These are phyloP conservation scores for Proterorhinus semilunaris DNA, from an alignment of 2,113 vertebrate genomes.

Conservation along the genomic window DNA sequence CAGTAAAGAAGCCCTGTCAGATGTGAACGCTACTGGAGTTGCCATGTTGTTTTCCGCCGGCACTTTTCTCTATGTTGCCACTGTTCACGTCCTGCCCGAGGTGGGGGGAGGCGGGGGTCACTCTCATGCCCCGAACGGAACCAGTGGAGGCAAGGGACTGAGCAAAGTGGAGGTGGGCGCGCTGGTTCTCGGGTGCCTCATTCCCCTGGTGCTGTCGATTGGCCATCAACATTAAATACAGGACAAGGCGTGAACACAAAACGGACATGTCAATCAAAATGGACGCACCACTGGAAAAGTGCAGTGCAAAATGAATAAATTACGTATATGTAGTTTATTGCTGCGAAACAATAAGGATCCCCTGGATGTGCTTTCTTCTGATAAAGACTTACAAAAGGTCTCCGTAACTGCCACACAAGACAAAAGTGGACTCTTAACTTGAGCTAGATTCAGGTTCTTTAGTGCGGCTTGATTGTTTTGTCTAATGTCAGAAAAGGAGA, in stretches of 20 bases:
- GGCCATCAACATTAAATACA: slow-evolving; percentile 91
- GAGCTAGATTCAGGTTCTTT: slow-evolving; percentile 11
- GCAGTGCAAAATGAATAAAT: slow-evolving; percentile 12
- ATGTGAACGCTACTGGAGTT: slow-evolving; percentile 95
- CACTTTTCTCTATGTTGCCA: slow-evolving; percentile 98
- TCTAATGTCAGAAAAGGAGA: slow-evolving; percentile 15
- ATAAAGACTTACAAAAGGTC: slow-evolving; percentile 22
- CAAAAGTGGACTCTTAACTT: slow-evolving; percentile 2
- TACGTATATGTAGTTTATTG: background rate
- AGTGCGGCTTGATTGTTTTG: slow-evolving; percentile 22
- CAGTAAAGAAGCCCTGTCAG: slow-evolving; percentile 96
- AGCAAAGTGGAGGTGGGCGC: slow-evolving; percentile 91
- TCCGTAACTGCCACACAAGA: slow-evolving; percentile 18
- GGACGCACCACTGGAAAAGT: slow-evolving; percentile 26
- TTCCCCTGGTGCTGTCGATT: slow-evolving; percentile 91
- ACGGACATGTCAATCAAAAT: slow-evolving; percentile 28
- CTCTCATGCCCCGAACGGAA: slow-evolving; percentile 84
- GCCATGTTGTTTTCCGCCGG: slow-evolving; percentile 99
- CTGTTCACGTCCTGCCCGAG: slow-evolving; percentile 97
- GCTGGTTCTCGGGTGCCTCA: slow-evolving; percentile 93
- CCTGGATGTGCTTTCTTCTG: slow-evolving; percentile 2
- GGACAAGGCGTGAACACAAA: slow-evolving; percentile 2
- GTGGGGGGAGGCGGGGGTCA: slow-evolving; percentile 93
- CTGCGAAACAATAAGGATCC: slow-evolving; percentile 2
- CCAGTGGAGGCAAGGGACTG: slow-evolving; percentile 85